Conservation (phyloP, 1,140 invertebrate species). For the Drosophila willistoni region DNA sequence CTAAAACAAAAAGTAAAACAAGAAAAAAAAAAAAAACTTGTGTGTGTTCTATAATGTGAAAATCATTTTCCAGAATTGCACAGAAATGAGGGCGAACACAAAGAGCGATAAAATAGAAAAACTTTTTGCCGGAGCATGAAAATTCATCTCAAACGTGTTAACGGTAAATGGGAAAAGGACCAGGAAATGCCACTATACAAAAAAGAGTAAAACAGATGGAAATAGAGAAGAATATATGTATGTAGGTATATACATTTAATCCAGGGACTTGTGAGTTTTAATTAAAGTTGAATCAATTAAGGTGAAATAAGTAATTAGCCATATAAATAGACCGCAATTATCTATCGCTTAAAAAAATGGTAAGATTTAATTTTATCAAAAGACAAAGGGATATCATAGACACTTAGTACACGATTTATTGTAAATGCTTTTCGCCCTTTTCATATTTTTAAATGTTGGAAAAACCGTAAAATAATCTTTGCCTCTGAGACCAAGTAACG, state of each 20-base stretch:
- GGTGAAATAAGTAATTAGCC: too few relatives aligned
- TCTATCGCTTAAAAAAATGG: too few relatives aligned
- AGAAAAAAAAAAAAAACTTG: background rate
- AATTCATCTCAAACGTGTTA: background rate
- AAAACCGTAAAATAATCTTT: too few relatives aligned
- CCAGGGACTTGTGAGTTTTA: background rate
- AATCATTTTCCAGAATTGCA: conserved; percentile 1
- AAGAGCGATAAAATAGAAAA: conserved; percentile 9
- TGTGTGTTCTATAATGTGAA: conserved; percentile 15
- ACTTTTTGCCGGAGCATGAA: conserved; percentile 1
- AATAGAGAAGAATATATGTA: background rate
- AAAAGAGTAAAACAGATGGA: background rate
- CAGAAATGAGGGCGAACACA: conserved; percentile 18
- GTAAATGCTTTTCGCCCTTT: too few relatives aligned
- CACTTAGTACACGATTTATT: too few relatives aligned
- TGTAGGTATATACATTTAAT: background rate
- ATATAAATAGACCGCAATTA: too few relatives aligned
- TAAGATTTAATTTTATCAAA: too few relatives aligned
- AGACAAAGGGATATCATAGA: too few relatives aligned
- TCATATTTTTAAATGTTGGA: too few relatives aligned
- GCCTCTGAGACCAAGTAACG: too few relatives aligned
- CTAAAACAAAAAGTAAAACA: conserved; percentile 16
- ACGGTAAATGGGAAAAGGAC: background rate
- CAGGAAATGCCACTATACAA: background rate
- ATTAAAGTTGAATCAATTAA: background rate